Evolutionary conservation across 2,113 vertebrate species (phyloP), one percentile per base, ranked within the genome.

Genomic region (Gulo gulo): DNA sequence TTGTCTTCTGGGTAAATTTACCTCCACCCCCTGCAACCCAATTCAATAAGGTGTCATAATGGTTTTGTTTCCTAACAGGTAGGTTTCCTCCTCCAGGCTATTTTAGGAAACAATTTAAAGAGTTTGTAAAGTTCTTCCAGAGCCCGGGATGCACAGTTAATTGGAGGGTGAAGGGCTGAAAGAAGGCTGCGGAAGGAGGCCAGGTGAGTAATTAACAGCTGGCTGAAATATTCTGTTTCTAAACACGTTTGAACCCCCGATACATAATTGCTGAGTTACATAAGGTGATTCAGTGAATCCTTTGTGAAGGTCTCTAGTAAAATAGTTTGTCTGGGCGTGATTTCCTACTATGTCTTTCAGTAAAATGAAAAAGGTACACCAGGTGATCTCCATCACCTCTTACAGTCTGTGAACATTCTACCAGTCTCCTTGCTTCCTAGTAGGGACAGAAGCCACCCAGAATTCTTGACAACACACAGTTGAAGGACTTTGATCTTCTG

Each of bases 81-180:
- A 74, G 0, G 55, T 91, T 91, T 95, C 24, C 79, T 18, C 61
- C n/a, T 82, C 47, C 11, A 74, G 39, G 86, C 50, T 89, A 93
- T 97, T 93, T 61, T 86, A 61, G 59, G 79, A 88, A 96, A 86
- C 88, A 55, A 36, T 67, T 26, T 91, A 69, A 93, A 95, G 73
- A 85, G 47, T 88, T 83, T 92, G 26, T 82, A 61, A 69, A 89
- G 84, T 82, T 91, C 13, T 81, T 92, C 24, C 59, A 57, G 89
- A 96, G 47, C 13, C 15, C 55, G 4, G 29, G 61, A 83, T 89
- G n/a, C 69, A 84, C 31, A 87, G 4, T 45, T 96, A 94, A 92
- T 59, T 88, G 57, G 61, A 34, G 59, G 42, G 31, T 84, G 29
- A 92, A 96, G 36, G 34, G 74, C 13, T 45, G n/a, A 42, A 83